Evolutionary conservation across 64 coral and sea anemone species (phyloP), one percentile per base, ranked within the genome.

Genomic region (Montipora cactus): DNA sequence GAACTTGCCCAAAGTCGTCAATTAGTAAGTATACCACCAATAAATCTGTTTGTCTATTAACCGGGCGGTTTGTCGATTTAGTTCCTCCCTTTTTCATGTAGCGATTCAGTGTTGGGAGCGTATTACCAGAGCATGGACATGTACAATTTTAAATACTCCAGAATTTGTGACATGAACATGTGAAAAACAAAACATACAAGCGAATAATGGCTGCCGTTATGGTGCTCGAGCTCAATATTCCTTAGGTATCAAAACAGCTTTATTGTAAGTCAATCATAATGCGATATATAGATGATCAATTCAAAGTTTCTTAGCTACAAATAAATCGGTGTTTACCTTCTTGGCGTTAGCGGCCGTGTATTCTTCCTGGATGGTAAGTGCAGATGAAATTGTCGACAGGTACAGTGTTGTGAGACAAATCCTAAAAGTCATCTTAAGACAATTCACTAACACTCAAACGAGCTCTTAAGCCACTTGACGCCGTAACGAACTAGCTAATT

Each of bases 361-460:
- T 44, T 23, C 66, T 50, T 50, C 66, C 37, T 51, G 5, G 16
- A 14, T 44, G 6, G 46, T 64, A 62, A 86, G 67, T 71, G 82
- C 16, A 71, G 47, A 50, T 51, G 66, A 86, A 48, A 86, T 71
- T 50, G 46, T 86, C 82, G 25, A 72, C 44, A 86, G 37, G 71
- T 20, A 67, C 19, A 86, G 46, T 50, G 46, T 66, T 86, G 47
- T 51, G 19, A 86, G 44, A 72, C 44, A 86, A 52, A 68, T 72
- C 66, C 44, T 86, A 51, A 66, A 86, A 71, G 66, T 86, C 82
- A 86, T 86, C 66, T 86, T 70, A 44, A 86, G 82, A 86, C 82
- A 50, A 86, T 86, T 71, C 13, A 72, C 45, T 72, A 86, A 86
- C 59, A 71, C 82, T 71, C 47, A 28, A 71, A 71, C 49, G n/a